Evolutionary conservation across 1,140 invertebrate species (phyloP).

Genomic region (Pseudomyrmex sp.): DNA sequence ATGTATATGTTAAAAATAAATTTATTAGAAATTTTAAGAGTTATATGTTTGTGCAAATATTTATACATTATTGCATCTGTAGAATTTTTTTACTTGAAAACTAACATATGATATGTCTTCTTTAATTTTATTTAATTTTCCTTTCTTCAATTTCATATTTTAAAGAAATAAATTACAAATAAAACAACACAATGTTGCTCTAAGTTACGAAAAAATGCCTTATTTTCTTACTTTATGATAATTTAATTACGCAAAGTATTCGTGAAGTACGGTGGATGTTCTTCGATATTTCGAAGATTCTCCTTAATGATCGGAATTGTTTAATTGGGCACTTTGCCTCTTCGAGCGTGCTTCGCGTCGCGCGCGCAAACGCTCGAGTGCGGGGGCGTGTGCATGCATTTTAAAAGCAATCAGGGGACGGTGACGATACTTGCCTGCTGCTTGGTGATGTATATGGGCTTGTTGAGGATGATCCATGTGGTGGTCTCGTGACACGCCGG

Average conservation of each 20-base stretch:
- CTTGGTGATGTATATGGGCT: constrained; percentile 98
- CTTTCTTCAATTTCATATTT: constrained; percentile 4
- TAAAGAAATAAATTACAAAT: neutral
- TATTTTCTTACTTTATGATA: constrained; percentile 35
- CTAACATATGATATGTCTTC: neutral
- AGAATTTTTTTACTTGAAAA: neutral
- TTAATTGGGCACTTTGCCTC: constrained; percentile 35
- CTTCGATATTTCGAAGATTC: constrained; percentile 8
- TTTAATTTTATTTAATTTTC: neutral
- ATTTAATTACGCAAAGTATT: constrained; percentile 21
- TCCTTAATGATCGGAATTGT: constrained; percentile 50
- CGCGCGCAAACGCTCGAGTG: constrained; percentile 21
- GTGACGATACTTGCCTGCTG: constrained; percentile 90
- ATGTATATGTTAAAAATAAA: neutral
- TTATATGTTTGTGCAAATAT: no score
- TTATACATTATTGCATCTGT: neutral
- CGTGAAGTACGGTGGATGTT: constrained; percentile 17
- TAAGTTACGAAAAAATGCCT: constrained; percentile 14
- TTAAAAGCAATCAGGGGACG: constrained; percentile 6
- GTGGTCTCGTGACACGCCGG: constrained; percentile 97
- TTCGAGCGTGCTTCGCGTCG: neutral
- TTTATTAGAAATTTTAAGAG: no score
- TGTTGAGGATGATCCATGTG: constrained; percentile 98
- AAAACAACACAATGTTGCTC: neutral
- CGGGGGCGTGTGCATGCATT: constrained; percentile 35